These are phyloP conservation scores for Tragelaphus imberbis DNA, from an alignment of 2,113 vertebrate species.

Conservation along the genomic window DNA sequence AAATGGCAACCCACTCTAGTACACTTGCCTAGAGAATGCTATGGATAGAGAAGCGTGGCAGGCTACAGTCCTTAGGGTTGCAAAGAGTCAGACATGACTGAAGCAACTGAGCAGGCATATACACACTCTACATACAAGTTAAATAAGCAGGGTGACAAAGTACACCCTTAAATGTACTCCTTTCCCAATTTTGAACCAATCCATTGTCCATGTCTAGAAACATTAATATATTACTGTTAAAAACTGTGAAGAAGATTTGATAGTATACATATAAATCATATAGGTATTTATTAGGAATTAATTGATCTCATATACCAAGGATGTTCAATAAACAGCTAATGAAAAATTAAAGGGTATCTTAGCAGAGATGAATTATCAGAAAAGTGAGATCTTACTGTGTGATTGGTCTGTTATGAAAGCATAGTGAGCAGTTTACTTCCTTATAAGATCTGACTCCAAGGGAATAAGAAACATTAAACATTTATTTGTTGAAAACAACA, in stretches of 20 bases:
- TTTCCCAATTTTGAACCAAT: neutral
- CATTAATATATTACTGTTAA: neutral
- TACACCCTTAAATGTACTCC: neutral
- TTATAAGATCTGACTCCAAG: neutral
- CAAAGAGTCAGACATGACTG: neutral
- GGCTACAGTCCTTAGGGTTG: neutral
- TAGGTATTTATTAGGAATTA: slow-evolving; percentile 14
- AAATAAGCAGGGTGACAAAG: neutral
- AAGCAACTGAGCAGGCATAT: neutral
- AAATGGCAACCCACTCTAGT: neutral
- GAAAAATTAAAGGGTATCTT: slow-evolving; percentile 30
- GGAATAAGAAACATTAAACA: neutral
- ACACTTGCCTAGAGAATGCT: neutral
- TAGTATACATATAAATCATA: neutral
- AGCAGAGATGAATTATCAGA: neutral
- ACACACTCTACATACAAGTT: neutral
- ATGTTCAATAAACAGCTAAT: slow-evolving; percentile 17
- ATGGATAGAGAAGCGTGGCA: neutral
- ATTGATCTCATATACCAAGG: slow-evolving; percentile 16
- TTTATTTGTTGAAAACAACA: neutral
- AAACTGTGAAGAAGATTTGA: neutral
- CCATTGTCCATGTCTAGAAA: neutral
- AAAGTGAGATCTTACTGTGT: neutral
- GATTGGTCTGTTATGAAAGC: neutral
- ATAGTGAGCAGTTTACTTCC: neutral